Evolutionary conservation across 1,140 invertebrate species (phyloP), one percentile per base, ranked within the genome.

Genomic region (Diorhabda elongata): DNA sequence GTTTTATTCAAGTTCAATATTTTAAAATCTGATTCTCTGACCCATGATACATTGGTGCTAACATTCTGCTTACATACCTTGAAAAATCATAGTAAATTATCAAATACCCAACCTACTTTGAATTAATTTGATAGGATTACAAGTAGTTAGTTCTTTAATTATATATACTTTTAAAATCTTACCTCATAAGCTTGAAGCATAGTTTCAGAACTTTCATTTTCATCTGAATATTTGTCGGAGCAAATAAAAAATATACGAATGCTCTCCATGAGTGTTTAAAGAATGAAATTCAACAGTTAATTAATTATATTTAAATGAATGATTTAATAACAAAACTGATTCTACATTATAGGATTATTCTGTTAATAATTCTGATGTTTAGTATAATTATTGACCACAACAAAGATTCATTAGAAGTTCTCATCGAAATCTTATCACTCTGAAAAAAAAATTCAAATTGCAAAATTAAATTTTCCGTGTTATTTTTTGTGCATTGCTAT

Each of bases 1-100:
- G 85, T 88, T 73, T 91, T 92, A 59, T 81, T 84, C 8, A 90
- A 81, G 4, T 85, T 79, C 5, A 84, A 70, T 44, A 77, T 72
- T 6, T 81, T 66, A 64, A 85, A 86, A 3, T 85, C 72, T 42
- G 79, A 72, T 74, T 84, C 83, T 26, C 71, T 76, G 3, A 87
- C 78, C 87, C 87, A 90, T 44, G 73, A 56, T 47, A 84, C 81
- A 58, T 79, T 74, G 8, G 87, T 79, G 9, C 82, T 65, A 42
- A 70, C 79, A 71, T 83, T 79, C 68, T 84, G 80, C 43, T 81
- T 77, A 61, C 86, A 84, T 76, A 83, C 83, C 85, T 87, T 68
- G 56, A 82, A 80, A 65, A 65, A 26, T 41, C 69, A 26, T 26
- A 26, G 26, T 26, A 26, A 26, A 26, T 26, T 26, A 26, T 26